phyloP scores from a whole-genome alignment of 2,113 vertebrate species.

The Eublepharis macularius region DNA sequence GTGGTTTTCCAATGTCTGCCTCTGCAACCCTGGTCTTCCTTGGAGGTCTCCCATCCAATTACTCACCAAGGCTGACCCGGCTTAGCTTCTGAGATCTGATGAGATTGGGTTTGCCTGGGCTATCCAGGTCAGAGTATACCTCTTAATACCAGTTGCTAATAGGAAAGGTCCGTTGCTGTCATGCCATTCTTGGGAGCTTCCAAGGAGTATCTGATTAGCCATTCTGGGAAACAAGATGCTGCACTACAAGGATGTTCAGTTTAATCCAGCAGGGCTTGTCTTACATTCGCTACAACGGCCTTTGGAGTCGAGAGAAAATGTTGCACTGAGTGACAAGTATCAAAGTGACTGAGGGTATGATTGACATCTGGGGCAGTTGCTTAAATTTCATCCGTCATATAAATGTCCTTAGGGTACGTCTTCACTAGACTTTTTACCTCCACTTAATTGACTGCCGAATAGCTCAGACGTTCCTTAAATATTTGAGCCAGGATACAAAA shows the following conservation, averaged over 20 bases:
- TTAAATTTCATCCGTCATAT: constrained; percentile 2
- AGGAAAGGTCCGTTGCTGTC: background rate
- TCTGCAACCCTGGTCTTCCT: too few relatives aligned
- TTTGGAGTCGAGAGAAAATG: background rate
- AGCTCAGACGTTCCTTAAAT: constrained; percentile 19
- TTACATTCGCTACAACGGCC: background rate
- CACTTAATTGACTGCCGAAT: constrained; percentile 17
- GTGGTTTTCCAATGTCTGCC: too few relatives aligned
- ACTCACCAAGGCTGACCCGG: too few relatives aligned
- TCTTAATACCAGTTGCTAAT: background rate
- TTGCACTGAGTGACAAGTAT: background rate
- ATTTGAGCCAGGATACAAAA: constrained; percentile 16
- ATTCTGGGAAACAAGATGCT: background rate
- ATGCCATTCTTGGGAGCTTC: background rate
- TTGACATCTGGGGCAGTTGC: background rate
- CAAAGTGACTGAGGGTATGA: background rate
- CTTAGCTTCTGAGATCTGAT: too few relatives aligned
- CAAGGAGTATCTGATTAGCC: background rate
- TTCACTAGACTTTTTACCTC: constrained; percentile 15
- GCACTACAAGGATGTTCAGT: background rate
- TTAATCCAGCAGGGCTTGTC: background rate
- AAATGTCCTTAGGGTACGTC: constrained; percentile 1
- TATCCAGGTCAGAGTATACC: background rate
- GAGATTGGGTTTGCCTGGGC: too few relatives aligned
- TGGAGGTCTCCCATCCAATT: too few relatives aligned